Conservation (phyloP, 2,113 vertebrate genomes). For the Eolophus roseicapilla region DNA sequence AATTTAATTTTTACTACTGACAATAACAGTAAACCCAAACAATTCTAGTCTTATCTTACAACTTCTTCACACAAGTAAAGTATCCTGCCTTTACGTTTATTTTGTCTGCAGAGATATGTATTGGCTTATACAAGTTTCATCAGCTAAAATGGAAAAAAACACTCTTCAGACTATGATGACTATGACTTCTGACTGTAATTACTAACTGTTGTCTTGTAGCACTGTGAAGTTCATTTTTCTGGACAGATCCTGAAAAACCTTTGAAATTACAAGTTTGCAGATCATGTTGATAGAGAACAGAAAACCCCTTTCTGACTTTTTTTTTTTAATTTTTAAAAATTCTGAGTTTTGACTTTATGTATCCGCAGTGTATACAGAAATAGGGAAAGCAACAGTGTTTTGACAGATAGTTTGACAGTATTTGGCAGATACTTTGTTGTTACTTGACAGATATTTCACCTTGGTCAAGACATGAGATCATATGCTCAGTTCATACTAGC, state of each 20-base stretch:
- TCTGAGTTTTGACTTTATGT: background rate
- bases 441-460: background rate
- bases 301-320: background rate
- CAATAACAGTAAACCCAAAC: background rate
- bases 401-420: background rate
- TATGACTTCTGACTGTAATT: background rate
- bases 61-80: background rate
- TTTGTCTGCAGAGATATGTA: background rate
- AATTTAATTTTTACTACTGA: background rate
- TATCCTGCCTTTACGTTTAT: background rate
- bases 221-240: background rate
- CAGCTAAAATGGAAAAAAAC: background rate
- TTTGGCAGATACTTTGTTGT: background rate
- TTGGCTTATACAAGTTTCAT: background rate
- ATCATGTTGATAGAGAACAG: background rate
- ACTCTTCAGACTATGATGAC: background rate
- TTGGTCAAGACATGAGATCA: background rate
- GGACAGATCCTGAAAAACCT: background rate
- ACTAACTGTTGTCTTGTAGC: background rate
- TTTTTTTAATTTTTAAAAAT: background rate
- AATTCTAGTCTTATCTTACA: background rate
- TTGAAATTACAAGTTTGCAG: background rate
- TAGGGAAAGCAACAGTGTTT: background rate
- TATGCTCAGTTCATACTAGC: background rate
- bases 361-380: background rate